Conservation (phyloP, 2,113 vertebrate genomes). For the Daubentonia madagascariensis region DNA sequence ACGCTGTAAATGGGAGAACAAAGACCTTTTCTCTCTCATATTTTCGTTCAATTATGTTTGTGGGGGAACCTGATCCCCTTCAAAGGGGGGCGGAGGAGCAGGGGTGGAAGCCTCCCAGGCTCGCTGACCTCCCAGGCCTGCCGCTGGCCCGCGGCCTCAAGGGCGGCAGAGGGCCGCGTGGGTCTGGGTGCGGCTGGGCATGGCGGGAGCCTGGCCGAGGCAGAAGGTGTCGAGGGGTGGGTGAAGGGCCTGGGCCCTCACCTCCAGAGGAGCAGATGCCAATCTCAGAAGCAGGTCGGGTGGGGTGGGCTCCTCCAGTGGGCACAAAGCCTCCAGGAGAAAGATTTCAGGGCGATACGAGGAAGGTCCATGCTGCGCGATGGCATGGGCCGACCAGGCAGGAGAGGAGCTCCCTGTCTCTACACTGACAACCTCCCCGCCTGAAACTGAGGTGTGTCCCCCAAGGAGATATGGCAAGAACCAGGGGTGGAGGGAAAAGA, state of each 20-base stretch:
- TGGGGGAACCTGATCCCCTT: conserved; percentile 78
- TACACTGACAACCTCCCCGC: background rate
- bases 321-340: background rate
- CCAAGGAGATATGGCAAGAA: background rate
- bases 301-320: background rate
- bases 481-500: background rate
- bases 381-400: background rate
- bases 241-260: background rate
- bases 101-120: conserved; percentile 40
- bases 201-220: background rate
- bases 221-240: accelerated
- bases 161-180: background rate
- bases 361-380: accelerated
- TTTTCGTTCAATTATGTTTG: conserved; percentile 80
- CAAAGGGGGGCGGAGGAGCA: conserved; percentile 49
- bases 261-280: background rate
- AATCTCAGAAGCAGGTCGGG: background rate
- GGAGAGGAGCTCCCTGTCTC: background rate
- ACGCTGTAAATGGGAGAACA: conserved; percentile 80
- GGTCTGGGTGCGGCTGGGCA: background rate
- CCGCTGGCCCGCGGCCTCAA: background rate
- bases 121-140: conserved; percentile 36
- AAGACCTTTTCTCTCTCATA: conserved; percentile 80
- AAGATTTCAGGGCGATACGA: background rate
- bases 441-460: background rate